Conservation (phyloP, 2,113 vertebrate genomes). For the Halcyon malimbica region DNA sequence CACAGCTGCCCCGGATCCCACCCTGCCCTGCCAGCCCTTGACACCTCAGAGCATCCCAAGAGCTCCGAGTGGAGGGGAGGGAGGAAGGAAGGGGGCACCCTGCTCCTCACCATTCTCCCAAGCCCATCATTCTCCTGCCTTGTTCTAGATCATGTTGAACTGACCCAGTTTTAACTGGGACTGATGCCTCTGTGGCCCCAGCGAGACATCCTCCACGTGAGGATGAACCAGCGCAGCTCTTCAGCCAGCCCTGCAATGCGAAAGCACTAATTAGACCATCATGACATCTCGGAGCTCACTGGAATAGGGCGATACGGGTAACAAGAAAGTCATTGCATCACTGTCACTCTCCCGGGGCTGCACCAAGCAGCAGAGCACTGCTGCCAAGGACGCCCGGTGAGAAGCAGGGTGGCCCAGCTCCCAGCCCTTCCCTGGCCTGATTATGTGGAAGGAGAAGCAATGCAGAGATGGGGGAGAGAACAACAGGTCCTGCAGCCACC, state of each 20-base stretch:
- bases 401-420: neutral
- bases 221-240: neutral
- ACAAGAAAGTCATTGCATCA: neutral
- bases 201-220: neutral
- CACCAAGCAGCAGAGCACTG: neutral
- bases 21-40: too few species aligned
- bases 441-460: neutral
- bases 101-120: neutral
- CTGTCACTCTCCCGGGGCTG: neutral
- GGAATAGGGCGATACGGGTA: neutral
- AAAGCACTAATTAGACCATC: neutral
- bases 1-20: neutral
- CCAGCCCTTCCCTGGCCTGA: neutral
- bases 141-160: neutral
- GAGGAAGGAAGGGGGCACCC: neutral
- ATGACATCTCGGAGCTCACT: neutral
- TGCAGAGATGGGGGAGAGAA: neutral
- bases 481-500: neutral
- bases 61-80: neutral
- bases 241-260: neutral
- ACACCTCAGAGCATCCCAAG: neutral
- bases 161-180: slow-evolving; percentile 20
- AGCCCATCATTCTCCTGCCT: neutral
- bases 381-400: neutral
- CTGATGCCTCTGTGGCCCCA: neutral